Evolutionary conservation across 1,140 invertebrate species (phyloP).

Genomic region (Doryteuthis pealeii): DNA sequence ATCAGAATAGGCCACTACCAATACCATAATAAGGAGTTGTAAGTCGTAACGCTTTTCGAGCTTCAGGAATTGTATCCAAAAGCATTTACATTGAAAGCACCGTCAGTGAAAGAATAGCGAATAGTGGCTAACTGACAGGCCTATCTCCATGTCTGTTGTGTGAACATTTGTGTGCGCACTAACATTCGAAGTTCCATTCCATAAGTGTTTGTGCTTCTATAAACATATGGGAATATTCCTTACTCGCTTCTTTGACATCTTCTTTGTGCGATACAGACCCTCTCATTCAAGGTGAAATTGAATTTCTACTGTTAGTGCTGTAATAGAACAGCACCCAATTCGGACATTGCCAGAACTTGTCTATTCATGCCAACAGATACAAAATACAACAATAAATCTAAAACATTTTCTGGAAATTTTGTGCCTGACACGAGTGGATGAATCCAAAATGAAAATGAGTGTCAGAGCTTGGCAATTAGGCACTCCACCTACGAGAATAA

Average conservation of each 20-base stretch:
- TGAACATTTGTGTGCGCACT: constrained; percentile 43
- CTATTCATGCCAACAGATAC: constrained; percentile 40
- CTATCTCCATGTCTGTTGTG: constrained; percentile 40
- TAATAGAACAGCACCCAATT: constrained; percentile 45
- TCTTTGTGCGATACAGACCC: constrained; percentile 26
- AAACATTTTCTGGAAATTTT: constrained; percentile 41
- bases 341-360: constrained; percentile 33
- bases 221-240: constrained; percentile 39
- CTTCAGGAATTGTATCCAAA: constrained; percentile 45
- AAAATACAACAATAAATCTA: constrained; percentile 43
- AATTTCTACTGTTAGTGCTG: constrained; percentile 36
- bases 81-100: constrained; percentile 48
- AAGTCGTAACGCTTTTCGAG: constrained; percentile 24
- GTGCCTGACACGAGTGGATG: constrained; percentile 43
- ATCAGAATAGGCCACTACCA: constrained; percentile 39
- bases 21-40: constrained; percentile 45
- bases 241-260: constrained; percentile 34
- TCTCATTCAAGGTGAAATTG: constrained; percentile 42
- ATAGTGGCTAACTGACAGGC: constrained; percentile 36
- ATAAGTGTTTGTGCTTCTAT: constrained; percentile 49
- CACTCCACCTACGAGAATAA: constrained; percentile 16
- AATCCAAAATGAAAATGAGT: constrained; percentile 42
- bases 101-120: constrained; percentile 44
- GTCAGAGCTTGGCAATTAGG: constrained; percentile 30
- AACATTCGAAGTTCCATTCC: constrained; percentile 35